phyloP scores from a whole-genome alignment of 1,140 invertebrate species.

The Liolophura sinensis region DNA sequence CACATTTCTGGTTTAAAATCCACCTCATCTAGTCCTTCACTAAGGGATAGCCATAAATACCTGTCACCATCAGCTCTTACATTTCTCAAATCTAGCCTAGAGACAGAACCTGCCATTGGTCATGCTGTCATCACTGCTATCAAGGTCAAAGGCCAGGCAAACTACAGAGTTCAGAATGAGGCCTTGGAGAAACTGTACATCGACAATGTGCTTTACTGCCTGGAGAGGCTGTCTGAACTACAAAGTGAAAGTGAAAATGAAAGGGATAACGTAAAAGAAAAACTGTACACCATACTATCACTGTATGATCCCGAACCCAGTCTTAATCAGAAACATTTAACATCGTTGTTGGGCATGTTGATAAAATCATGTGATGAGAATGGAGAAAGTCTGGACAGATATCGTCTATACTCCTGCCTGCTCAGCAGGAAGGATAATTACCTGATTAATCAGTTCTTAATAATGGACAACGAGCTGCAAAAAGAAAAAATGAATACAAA shows the following conservation, averaged over 20 bases:
- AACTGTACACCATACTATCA: no score
- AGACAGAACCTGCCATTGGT: constrained; percentile 29
- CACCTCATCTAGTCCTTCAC: constrained; percentile 10
- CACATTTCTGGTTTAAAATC: constrained; percentile 2
- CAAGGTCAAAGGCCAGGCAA: not conserved
- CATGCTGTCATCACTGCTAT: constrained; percentile 30
- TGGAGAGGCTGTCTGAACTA: no score
- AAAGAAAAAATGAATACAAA: constrained; percentile 5
- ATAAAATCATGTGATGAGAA: no score
- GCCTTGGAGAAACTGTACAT: no score
- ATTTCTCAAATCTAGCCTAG: constrained; percentile 33
- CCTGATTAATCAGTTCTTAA: constrained; percentile 42
- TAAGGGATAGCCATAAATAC: constrained; percentile 13
- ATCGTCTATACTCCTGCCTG: constrained; percentile 29
- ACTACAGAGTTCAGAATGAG: no score
- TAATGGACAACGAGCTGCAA: constrained; percentile 34
- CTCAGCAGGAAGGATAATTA: constrained; percentile 31
- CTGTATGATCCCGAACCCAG: no score
- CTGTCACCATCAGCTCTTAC: constrained; percentile 25
- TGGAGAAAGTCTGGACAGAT: constrained; percentile 14
- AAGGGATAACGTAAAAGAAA: no score
- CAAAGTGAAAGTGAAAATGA: no score
- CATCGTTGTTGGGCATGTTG: not conserved
- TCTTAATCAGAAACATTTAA: not conserved
- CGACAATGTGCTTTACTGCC: no score